A percentile compares a stretch with the other conserved stretches of the same genome.
phyloP scores from a whole-genome alignment of 2,888 invertebrate genomes.

The Ochropleura leucogaster region DNA sequence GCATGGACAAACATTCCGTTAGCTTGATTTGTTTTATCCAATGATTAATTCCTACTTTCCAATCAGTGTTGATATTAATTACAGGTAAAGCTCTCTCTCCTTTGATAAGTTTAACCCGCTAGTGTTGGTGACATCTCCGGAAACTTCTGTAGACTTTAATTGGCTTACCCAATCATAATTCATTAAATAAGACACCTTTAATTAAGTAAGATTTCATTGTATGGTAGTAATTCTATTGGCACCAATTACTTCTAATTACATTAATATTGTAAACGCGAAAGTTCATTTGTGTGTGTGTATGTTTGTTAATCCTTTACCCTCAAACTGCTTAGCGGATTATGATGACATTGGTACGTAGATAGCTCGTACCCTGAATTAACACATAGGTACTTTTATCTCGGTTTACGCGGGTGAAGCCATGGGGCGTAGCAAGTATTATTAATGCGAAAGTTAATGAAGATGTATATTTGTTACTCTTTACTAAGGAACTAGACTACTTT shows the following conservation, averaged over 20 bases:
- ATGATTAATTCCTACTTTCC: slow-evolving; percentile 59
- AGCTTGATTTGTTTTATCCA: slow-evolving; percentile 52
- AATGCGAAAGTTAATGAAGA: no score
- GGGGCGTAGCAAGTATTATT: no score
- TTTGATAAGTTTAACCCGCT: slow-evolving; percentile 49
- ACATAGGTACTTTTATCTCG: no score
- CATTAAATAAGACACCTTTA: not conserved
- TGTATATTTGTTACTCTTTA: no score
- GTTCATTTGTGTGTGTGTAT: no score
- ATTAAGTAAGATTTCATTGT: not conserved
- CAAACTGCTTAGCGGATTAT: no score
- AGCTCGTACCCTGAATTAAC: no score
- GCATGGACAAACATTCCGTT: slow-evolving; percentile 42
- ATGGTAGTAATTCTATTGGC: not conserved
- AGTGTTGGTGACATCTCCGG: slow-evolving; percentile 25
- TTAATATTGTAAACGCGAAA: not conserved
- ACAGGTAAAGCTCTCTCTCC: slow-evolving; percentile 49
- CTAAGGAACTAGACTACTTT: no score
- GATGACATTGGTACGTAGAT: no score
- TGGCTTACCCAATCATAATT: not conserved
- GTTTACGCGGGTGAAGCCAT: no score
- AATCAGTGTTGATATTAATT: slow-evolving; percentile 55
- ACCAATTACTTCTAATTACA: not conserved
- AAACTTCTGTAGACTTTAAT: slow-evolving; percentile 6
- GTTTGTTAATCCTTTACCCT: no score